Percentiles rank a stretch among this genome's conserved stretches.
These are phyloP conservation scores for Criorhina ranunculi DNA, from an alignment of 2,888 invertebrate species.

Conservation along the genomic window DNA sequence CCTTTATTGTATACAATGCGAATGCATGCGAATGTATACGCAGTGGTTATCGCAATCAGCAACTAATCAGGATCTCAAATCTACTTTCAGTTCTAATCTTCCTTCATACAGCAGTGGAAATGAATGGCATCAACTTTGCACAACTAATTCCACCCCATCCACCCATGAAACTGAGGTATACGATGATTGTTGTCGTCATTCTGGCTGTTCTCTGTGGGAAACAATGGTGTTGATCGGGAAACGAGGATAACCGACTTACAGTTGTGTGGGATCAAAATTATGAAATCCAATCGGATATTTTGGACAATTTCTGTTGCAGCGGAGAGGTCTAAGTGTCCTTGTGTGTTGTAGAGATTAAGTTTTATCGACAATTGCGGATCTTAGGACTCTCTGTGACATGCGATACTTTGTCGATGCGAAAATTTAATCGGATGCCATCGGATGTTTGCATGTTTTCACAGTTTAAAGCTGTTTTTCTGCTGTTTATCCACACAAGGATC, in stretches of 20 bases:
- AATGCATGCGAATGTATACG: slow-evolving; percentile 30
- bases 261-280: slow-evolving; percentile 64
- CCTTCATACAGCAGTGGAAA: slow-evolving; percentile 12
- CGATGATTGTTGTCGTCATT: slow-evolving; percentile 15
- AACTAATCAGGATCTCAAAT: slow-evolving; percentile 67
- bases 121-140: slow-evolving; percentile 51
- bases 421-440: slow-evolving; percentile 67
- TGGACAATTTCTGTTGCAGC: slow-evolving; percentile 30
- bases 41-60: slow-evolving; percentile 62
- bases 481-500: slow-evolving; percentile 14
- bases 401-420: slow-evolving; percentile 60
- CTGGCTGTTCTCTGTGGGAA: slow-evolving; percentile 51
- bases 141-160: slow-evolving; percentile 40
- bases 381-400: slow-evolving; percentile 48
- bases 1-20: slow-evolving; percentile 34
- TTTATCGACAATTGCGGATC: slow-evolving; percentile 71
- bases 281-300: slow-evolving; percentile 60
- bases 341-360: slow-evolving; percentile 66
- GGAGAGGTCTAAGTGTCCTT: slow-evolving; percentile 42
- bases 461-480: slow-evolving; percentile 45
- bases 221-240: slow-evolving; percentile 44
- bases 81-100: slow-evolving; percentile 60
- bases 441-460: slow-evolving; percentile 75
- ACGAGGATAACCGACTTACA: slow-evolving; percentile 56
- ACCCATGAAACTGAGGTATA: slow-evolving; percentile 35